These are phyloP conservation scores for Diachasma alloeum DNA, from an alignment of 1,140 invertebrate species.

Conservation along the genomic window DNA sequence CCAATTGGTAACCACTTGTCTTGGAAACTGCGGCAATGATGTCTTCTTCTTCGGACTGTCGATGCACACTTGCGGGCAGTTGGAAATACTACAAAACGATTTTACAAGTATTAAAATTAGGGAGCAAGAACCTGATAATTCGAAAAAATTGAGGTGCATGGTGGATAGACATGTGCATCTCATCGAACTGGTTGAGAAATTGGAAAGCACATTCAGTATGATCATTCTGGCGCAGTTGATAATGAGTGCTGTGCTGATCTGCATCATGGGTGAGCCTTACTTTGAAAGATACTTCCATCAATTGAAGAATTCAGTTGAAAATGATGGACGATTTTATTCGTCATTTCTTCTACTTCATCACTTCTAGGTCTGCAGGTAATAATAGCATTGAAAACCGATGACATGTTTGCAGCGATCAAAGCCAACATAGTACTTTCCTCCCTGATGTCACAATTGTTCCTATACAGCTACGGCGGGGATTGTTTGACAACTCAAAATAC, in stretches of 20 bases:
- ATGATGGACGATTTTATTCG: no score
- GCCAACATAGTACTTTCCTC: conserved; percentile 26
- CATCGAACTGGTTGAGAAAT: conserved; percentile 22
- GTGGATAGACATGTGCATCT: conserved; percentile 28
- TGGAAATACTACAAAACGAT: conserved; percentile 30
- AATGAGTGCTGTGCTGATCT: conserved; percentile 33
- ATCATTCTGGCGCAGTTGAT: conserved; percentile 31
- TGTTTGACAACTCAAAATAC: conserved; percentile 32
- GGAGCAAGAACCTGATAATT: neutral
- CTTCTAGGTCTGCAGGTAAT: conserved; percentile 33
- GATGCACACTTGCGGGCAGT: conserved; percentile 38
- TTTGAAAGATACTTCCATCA: no score
- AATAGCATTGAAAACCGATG: conserved; percentile 28
- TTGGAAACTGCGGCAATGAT: conserved; percentile 37
- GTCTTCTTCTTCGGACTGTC: conserved; percentile 36
- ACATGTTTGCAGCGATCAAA: conserved; percentile 31
- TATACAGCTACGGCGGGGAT: conserved; percentile 36
- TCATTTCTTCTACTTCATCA: neutral
- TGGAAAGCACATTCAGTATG: conserved; percentile 32
- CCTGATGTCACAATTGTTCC: conserved; percentile 35
- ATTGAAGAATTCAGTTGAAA: no score
- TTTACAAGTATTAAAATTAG: neutral
- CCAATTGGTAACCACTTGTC: conserved; percentile 29
- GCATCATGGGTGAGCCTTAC: conserved; percentile 32
- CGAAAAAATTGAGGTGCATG: conserved; percentile 4